Percentiles rank a stretch among this genome's conserved stretches.
Conservation (phyloP, 2,888 invertebrate species). For the Sesia apiformis region DNA sequence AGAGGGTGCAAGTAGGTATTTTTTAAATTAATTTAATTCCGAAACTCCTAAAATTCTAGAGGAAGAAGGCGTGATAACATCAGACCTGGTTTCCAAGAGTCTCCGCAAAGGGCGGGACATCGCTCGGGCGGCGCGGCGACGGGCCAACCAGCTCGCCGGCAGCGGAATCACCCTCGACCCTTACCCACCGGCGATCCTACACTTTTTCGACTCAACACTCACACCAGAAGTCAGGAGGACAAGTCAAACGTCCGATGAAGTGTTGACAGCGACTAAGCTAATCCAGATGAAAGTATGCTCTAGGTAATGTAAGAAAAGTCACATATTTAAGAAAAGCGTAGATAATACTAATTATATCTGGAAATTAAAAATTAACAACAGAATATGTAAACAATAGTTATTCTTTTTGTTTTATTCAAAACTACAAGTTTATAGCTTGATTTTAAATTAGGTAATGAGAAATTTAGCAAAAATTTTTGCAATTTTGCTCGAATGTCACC, state of each 20-base stretch:
- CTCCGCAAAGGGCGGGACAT: constrained; percentile 49
- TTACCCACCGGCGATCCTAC: constrained; percentile 43
- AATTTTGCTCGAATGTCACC: not conserved
- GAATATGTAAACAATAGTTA: no score
- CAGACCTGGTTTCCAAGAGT: constrained; percentile 70
- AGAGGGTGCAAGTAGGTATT: no score
- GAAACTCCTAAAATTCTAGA: constrained; percentile 9
- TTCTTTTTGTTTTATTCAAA: no score
- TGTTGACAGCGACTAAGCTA: constrained; percentile 54
- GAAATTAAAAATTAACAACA: no score
- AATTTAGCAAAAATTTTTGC: constrained; percentile 1
- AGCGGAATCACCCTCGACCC: constrained; percentile 45
- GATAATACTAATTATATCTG: no score
- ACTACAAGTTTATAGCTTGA: no score
- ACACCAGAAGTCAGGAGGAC: constrained; percentile 43
- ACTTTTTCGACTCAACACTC: constrained; percentile 48
- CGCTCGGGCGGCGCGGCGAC: constrained; percentile 35
- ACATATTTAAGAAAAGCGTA: no score
- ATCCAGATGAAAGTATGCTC: constrained; percentile 53
- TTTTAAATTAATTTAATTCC: no score
- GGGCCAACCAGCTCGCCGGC: constrained; percentile 44
- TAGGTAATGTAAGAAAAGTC: constrained; percentile 22
- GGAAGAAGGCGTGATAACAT: constrained; percentile 67
- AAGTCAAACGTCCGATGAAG: constrained; percentile 48
- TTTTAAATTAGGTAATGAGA: not conserved